Evolutionary conservation across 2,888 invertebrate genomes (phyloP).

Genomic region (Agrochola macilenta): DNA sequence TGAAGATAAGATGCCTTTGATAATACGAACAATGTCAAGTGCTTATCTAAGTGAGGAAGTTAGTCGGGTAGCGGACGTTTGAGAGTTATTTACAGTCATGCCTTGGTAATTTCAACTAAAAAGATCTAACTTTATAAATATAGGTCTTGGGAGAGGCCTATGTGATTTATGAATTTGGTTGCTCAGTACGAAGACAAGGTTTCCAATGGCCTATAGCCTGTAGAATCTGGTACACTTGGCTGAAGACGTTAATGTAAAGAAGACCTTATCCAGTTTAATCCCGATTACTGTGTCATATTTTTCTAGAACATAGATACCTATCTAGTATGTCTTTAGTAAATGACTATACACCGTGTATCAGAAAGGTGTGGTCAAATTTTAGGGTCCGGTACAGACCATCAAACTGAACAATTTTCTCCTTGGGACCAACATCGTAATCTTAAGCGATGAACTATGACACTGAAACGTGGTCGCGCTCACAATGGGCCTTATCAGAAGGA

Average conservation of each 20-base stretch:
- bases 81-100: slow-evolving; percentile 20
- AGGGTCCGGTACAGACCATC: too few relatives aligned
- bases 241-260: not conserved
- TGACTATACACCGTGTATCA: not conserved
- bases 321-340: slow-evolving; percentile 1
- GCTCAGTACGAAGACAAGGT: not conserved
- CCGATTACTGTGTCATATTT: not conserved
- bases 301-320: slow-evolving; percentile 11
- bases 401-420: too few relatives aligned
- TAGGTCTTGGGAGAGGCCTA: too few relatives aligned
- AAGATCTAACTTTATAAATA: not conserved
- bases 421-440: too few relatives aligned
- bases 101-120: slow-evolving; percentile 5
- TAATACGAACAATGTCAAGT: slow-evolving; percentile 50
- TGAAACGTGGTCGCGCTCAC: too few relatives aligned
- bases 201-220: not conserved
- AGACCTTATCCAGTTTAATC: not conserved
- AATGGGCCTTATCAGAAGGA: too few relatives aligned
- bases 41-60: slow-evolving; percentile 54
- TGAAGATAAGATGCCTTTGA: slow-evolving; percentile 52
- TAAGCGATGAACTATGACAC: too few relatives aligned
- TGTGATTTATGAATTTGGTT: too few relatives aligned
- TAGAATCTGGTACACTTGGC: not conserved
- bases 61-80: slow-evolving; percentile 10
- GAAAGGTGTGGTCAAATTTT: too few relatives aligned